These are phyloP conservation scores for Aulostomus chinensis DNA, from an alignment of 2,797 vertebrate genomes.

Conservation along the genomic window DNA sequence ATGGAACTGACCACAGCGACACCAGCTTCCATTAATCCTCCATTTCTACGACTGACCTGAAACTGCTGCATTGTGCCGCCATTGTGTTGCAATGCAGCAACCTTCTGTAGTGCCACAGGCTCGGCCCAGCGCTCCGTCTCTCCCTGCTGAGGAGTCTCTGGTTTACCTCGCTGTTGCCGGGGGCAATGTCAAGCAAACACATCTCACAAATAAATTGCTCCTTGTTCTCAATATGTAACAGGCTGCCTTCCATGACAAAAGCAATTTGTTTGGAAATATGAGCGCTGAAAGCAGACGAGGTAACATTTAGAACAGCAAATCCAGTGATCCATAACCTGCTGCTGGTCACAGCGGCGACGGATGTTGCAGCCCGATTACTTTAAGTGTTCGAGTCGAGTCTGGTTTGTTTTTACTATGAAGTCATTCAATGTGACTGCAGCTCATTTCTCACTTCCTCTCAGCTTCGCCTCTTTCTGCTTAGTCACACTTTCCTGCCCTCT, in stretches of 20 bases:
- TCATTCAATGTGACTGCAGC: slow-evolving; percentile 39
- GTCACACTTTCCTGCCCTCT: slow-evolving; percentile 20
- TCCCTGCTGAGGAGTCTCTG: slow-evolving; percentile 23
- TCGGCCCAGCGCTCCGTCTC: slow-evolving; percentile 22
- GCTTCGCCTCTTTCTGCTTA: slow-evolving; percentile 35
- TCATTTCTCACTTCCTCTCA: slow-evolving; percentile 32
- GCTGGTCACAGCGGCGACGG: slow-evolving; percentile 18
- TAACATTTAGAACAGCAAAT: slow-evolving; percentile 27
- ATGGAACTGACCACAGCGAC: too few species aligned
- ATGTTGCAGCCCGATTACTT: slow-evolving; percentile 25
- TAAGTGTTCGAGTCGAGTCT: slow-evolving; percentile 15
- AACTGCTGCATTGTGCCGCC: not conserved
- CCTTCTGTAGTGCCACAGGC: slow-evolving; percentile 24
- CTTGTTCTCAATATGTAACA: slow-evolving; percentile 37
- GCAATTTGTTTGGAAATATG: slow-evolving; percentile 54
- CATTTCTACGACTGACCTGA: not conserved
- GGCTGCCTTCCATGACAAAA: slow-evolving; percentile 42
- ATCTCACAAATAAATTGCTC: slow-evolving; percentile 51
- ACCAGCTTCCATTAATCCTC: too few species aligned
- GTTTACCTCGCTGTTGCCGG: slow-evolving; percentile 40
- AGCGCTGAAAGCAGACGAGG: not conserved
- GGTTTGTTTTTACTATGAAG: slow-evolving; percentile 35
- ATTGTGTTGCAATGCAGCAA: slow-evolving; percentile 12
- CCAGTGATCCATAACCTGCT: slow-evolving; percentile 25
- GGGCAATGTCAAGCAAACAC: slow-evolving; percentile 53